Evolutionary conservation across 1,140 invertebrate genomes (phyloP).

Genomic region (Philotrypesis tridentata): DNA sequence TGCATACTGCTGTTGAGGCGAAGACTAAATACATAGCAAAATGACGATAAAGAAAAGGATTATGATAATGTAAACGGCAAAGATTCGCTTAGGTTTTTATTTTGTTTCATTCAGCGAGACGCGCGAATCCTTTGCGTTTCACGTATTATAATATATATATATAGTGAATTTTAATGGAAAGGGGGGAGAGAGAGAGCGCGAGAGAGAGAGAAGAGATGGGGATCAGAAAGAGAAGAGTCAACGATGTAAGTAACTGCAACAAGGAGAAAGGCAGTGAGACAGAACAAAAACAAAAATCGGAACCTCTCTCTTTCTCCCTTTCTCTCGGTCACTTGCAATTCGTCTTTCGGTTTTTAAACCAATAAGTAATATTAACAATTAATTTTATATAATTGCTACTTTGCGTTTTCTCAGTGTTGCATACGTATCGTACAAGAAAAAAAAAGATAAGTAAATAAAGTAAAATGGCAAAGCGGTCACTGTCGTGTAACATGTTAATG

Average conservation of each 20-base stretch:
- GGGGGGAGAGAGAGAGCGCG: no score
- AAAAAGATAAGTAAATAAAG: constrained; percentile 44
- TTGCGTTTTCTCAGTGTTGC: constrained; percentile 50
- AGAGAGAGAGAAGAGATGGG: no score
- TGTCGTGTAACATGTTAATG: constrained; percentile 56
- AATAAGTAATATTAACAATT: constrained; percentile 41
- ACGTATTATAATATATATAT: constrained; percentile 17
- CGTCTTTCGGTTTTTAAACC: constrained; percentile 41
- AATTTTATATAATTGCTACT: constrained; percentile 45
- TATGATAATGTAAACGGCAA: constrained; percentile 57
- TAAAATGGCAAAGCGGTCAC: constrained; percentile 46
- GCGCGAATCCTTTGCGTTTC: constrained; percentile 32
- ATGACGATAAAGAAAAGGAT: constrained; percentile 49
- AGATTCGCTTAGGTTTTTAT: constrained; percentile 57
- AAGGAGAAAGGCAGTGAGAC: not conserved
- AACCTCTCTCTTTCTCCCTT: constrained; percentile 9
- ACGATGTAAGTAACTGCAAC: not conserved
- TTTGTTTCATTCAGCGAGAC: constrained; percentile 48
- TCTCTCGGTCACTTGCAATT: constrained; percentile 34
- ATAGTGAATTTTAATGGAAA: constrained; percentile 30
- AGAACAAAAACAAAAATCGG: not conserved
- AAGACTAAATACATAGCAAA: constrained; percentile 50
- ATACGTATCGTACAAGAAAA: constrained; percentile 52
- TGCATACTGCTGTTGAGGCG: constrained; percentile 26
- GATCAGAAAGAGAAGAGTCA: not conserved